These are phyloP conservation scores for Andricus quercusramuli DNA, from an alignment of 2,888 invertebrate genomes.

Conservation along the genomic window DNA sequence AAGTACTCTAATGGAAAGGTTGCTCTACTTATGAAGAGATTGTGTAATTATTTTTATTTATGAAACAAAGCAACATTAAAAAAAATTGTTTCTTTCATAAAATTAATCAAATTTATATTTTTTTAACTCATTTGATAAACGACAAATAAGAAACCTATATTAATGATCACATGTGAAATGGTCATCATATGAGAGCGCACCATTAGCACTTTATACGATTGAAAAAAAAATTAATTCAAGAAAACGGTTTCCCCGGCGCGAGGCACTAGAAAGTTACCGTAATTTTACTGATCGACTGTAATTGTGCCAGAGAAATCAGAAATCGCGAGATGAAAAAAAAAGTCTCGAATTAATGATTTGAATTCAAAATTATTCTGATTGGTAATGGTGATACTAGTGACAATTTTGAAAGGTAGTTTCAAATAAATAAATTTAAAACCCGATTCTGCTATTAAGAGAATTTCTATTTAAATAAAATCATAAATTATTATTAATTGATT, in stretches of 20 bases:
- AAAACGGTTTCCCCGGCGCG: background rate
- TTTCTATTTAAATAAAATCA: no score
- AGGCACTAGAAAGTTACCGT: constrained; percentile 50
- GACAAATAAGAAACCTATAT: background rate
- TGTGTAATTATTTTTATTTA: background rate
- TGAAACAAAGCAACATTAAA: background rate
- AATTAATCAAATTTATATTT: background rate
- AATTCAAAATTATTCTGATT: constrained; percentile 39
- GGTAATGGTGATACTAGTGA: no score
- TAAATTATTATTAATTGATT: no score
- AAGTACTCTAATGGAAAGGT: no score
- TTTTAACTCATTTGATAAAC: background rate
- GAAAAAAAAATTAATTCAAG: background rate
- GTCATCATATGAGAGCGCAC: constrained; percentile 10
- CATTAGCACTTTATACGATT: background rate
- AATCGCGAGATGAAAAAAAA: constrained; percentile 32
- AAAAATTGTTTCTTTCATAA: background rate
- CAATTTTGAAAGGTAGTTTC: no score
- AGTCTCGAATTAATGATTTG: constrained; percentile 35
- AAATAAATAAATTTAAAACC: no score
- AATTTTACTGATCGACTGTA: constrained; percentile 43
- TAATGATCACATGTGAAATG: background rate
- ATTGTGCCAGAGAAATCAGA: constrained; percentile 36
- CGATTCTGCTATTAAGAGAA: no score
- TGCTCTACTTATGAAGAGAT: background rate